Conservation (phyloP, 2,797 vertebrate species). For the Setipinna tenuifilis region DNA sequence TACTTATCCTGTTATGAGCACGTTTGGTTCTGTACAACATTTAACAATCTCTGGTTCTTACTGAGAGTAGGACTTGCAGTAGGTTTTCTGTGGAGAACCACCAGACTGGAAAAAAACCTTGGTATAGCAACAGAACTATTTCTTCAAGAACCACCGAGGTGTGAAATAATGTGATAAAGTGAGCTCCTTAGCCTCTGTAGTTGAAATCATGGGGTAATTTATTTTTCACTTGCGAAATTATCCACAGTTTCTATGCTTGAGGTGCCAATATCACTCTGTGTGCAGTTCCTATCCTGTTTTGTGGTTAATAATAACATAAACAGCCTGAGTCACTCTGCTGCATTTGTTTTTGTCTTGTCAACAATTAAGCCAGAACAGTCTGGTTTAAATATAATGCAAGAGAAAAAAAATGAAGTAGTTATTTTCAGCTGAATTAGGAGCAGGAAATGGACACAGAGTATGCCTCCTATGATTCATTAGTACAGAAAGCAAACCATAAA, state of each 20-base stretch:
- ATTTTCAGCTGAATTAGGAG: neutral
- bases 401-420: neutral
- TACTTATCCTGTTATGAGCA: too few species aligned
- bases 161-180: neutral
- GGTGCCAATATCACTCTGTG: neutral
- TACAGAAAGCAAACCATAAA: neutral
- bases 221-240: neutral
- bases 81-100: too few species aligned
- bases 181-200: neutral
- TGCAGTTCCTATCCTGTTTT: neutral
- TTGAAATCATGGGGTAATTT: neutral
- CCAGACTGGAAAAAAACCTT: too few species aligned
- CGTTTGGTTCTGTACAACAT: too few species aligned
- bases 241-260: neutral
- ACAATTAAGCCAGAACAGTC: neutral
- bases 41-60: too few species aligned
- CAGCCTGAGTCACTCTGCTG: neutral
- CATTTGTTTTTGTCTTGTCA: neutral
- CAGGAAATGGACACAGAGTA: neutral
- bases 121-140: too few species aligned
- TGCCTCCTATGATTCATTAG: neutral
- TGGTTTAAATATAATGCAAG: neutral
- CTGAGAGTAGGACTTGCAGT: too few species aligned
- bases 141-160: too few species aligned
- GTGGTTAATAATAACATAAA: constrained; percentile 17